These are phyloP conservation scores for Nesogale talazaci DNA, from an alignment of 2,113 vertebrate genomes.

Conservation along the genomic window DNA sequence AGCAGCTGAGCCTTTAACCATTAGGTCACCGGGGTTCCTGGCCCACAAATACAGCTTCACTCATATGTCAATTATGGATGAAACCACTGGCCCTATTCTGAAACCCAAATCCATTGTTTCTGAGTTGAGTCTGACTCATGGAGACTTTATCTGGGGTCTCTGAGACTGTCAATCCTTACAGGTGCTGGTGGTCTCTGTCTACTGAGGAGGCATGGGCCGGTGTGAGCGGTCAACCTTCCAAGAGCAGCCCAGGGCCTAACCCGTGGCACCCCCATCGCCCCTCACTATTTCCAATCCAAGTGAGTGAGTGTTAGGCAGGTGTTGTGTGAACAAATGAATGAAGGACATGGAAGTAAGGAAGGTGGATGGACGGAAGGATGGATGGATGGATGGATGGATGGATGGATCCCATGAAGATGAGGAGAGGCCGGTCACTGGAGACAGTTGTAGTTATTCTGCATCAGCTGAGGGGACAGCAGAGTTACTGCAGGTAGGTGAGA, in stretches of 20 bases:
- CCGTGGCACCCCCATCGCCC: too few relatives aligned
- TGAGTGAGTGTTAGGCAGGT: neutral
- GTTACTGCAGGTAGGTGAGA: conserved; percentile 19
- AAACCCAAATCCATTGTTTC: neutral
- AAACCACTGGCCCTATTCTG: neutral
- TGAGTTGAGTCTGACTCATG: neutral
- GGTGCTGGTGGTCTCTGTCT: too few relatives aligned
- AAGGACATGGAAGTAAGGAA: too few relatives aligned
- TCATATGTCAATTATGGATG: neutral
- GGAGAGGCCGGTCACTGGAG: neutral
- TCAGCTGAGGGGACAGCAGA: neutral
- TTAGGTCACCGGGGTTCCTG: neutral
- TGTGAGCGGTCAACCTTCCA: too few relatives aligned
- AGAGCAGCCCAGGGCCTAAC: too few relatives aligned
- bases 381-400: too few relatives aligned
- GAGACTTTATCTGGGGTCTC: neutral
- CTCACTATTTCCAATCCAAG: neutral
- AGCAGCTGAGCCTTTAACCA: neutral
- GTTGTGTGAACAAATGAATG: too few relatives aligned
- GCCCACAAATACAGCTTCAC: neutral
- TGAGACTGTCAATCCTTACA: too few relatives aligned
- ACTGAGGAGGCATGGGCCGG: too few relatives aligned
- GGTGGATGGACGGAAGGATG: too few relatives aligned
- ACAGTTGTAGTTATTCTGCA: neutral
- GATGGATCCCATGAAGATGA: neutral